Percentiles rank a stretch among this genome's conserved stretches.
Evolutionary conservation across 2,113 vertebrate species (phyloP).

Genomic region (Gallinago undulata): DNA sequence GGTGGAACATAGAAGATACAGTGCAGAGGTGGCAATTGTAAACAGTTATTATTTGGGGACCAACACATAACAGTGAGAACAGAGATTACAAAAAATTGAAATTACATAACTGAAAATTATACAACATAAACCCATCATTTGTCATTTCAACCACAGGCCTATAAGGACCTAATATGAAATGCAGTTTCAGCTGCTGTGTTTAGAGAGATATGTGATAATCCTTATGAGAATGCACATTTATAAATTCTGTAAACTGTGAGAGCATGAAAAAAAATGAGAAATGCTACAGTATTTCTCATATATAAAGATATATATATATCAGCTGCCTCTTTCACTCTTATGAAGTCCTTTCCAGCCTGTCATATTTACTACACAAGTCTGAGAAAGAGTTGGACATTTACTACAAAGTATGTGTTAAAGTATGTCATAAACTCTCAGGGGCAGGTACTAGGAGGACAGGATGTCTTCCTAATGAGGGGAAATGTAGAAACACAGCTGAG

Average conservation of each 20-base stretch:
- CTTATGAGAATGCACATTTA: neutral
- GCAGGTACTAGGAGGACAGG: neutral
- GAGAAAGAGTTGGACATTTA: neutral
- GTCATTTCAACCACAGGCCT: neutral
- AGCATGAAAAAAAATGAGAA: neutral
- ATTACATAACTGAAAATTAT: neutral
- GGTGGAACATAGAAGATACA: neutral
- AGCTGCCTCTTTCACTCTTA: neutral
- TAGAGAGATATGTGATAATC: neutral
- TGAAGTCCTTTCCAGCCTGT: neutral
- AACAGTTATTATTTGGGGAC: neutral
- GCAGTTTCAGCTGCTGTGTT: neutral
- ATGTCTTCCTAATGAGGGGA: neutral
- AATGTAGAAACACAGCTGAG: neutral
- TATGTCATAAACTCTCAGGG: neutral
- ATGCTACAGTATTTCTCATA: neutral
- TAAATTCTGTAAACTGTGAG: neutral
- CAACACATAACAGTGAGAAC: neutral
- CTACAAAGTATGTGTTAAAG: neutral
- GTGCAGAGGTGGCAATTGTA: neutral
- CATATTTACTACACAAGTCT: neutral
- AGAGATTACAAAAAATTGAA: neutral
- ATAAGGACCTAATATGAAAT: neutral
- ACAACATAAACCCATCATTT: neutral
- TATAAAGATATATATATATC: neutral